Evolutionary conservation across 1,140 invertebrate genomes (phyloP), one percentile per base, ranked within the genome.

Genomic region (Eubasilissa regina): DNA sequence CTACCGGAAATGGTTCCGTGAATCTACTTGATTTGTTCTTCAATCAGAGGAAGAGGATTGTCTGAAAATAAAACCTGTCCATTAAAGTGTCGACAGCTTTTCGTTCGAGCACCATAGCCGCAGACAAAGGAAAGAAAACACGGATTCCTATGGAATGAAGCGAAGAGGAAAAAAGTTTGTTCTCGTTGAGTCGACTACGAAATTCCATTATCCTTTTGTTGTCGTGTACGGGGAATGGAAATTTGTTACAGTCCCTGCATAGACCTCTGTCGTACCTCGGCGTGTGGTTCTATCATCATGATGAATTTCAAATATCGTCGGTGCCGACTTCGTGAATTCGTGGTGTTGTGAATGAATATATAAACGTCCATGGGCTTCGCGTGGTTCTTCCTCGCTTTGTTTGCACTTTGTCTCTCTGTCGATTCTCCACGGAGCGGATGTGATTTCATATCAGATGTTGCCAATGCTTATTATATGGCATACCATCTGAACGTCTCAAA

Each of bases 201-300:
- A 81, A 81, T 81, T 81, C 80, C 80, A 81, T 81, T 81, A 81
- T 81, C 80, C 80, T 81, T 81, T 79, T 53, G 80, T 74, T 77
- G 76, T 79, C 77, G 77, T 78, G 60, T 78, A 51, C 68, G 51
- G 35, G 73, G 78, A 80, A 80, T 80, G 74, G 77, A 81, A 78
- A 81, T 81, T 81, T 79, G 80, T 81, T 79, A 53, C 58, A 55
- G 58, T 74, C 68, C 45, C 51, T 74, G 64, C 64, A 13, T 55
- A 25, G n/a, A 43, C 25, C 25, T 35, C 25, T 6, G 25, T 6
- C 25, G 58, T 8, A 64, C 48, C 75, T 11, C 47, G 78, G 62
- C 64, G 48, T 56, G 58, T 74, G 70, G 43, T 74, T 70, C 77
- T 64, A 73, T 73, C 55, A 72, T 81, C 80, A 81, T 81, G 80